phyloP scores from a whole-genome alignment of 1,140 invertebrate species.

The Trichonephila inaurata region DNA sequence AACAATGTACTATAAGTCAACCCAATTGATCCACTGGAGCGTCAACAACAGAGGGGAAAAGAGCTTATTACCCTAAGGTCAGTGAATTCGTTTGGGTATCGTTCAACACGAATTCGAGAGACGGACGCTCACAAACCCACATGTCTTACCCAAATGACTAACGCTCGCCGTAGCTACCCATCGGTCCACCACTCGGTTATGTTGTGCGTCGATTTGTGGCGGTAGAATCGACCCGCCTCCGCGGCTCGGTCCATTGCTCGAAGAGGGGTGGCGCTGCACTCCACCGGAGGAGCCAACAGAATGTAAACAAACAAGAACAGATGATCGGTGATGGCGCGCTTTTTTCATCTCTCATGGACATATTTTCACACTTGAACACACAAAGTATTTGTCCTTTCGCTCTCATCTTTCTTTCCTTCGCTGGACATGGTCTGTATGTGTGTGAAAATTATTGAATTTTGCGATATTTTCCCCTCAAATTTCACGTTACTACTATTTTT shows the following conservation, averaged over 20 bases:
- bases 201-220: constrained; percentile 23
- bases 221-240: constrained; percentile 68
- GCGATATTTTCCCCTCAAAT: no score
- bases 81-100: constrained; percentile 39
- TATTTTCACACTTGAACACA: constrained; percentile 10
- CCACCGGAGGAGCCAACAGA: background rate
- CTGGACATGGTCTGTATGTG: no score
- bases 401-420: background rate
- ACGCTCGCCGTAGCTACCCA: background rate
- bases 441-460: no score
- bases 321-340: constrained; percentile 46
- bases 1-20: background rate
- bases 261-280: constrained; percentile 44
- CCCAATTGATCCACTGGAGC: background rate
- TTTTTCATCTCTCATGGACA: background rate
- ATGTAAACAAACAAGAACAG: constrained; percentile 75
- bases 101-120: constrained; percentile 14
- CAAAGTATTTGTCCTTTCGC: background rate
- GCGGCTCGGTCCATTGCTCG: constrained; percentile 34
- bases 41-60: background rate
- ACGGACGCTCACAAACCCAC: constrained; percentile 30
- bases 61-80: constrained; percentile 32
- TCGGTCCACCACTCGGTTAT: background rate
- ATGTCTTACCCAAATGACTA: constrained; percentile 20
- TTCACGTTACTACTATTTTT: no score